phyloP scores from a whole-genome alignment of 2,113 vertebrate species.

The Acanthisitta chloris region DNA sequence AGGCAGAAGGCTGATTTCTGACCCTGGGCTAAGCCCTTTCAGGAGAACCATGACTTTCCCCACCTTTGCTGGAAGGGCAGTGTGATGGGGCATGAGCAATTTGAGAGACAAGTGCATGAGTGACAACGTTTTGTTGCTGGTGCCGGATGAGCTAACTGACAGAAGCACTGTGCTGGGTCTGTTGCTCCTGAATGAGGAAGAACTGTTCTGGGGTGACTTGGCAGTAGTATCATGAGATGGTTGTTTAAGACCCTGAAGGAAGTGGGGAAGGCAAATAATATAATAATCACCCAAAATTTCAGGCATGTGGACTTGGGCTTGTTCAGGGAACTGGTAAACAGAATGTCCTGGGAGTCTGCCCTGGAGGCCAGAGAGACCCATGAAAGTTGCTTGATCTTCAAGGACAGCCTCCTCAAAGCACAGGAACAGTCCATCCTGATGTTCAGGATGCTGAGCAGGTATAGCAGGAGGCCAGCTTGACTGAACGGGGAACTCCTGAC shows the following conservation, averaged over 20 bases:
- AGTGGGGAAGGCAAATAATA: neutral
- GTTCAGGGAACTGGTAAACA: neutral
- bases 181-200: neutral
- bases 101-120: neutral
- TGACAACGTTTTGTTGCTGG: neutral
- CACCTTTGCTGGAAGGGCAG: neutral
- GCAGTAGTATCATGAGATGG: neutral
- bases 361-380: neutral
- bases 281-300: neutral
- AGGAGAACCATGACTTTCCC: neutral
- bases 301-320: neutral
- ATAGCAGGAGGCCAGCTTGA: slow-evolving; percentile 29
- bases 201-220: neutral
- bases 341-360: slow-evolving; percentile 20
- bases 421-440: slow-evolving; percentile 40
- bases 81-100: neutral
- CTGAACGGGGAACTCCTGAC: neutral
- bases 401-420: slow-evolving; percentile 46
- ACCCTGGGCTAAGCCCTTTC: neutral
- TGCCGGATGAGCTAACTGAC: neutral
- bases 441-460: slow-evolving; percentile 60
- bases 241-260: neutral
- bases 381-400: slow-evolving; percentile 38
- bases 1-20: neutral
- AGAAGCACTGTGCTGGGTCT: neutral